Percentiles rank a stretch among this genome's conserved stretches.
These are phyloP conservation scores for Neolamprologus hecqui DNA, from an alignment of 2,113 vertebrate species.

Conservation along the genomic window DNA sequence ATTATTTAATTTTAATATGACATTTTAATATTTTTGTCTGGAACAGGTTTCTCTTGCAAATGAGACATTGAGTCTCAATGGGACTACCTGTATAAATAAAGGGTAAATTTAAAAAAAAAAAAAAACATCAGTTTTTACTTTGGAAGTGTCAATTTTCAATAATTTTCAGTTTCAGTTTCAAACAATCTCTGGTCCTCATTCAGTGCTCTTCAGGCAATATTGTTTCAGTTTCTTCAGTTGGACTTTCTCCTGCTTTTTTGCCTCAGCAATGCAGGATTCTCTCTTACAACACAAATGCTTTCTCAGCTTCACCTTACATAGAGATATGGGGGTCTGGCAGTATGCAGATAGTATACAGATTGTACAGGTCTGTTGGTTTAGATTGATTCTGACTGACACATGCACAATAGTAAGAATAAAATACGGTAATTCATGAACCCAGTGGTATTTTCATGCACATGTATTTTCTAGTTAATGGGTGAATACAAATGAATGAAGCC, in stretches of 20 bases:
- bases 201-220: background rate
- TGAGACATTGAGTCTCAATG: background rate
- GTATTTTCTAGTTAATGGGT: background rate
- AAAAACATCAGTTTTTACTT: accelerated
- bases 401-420: background rate
- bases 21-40: background rate
- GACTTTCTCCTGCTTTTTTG: background rate
- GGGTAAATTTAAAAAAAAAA: accelerated
- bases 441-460: background rate
- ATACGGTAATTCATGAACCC: background rate
- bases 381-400: background rate
- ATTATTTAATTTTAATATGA: background rate
- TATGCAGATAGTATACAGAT: background rate
- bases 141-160: background rate
- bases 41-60: background rate
- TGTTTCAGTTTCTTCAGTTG: background rate
- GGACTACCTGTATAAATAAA: background rate
- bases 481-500: background rate
- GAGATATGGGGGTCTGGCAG: background rate
- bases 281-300: background rate
- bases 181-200: background rate
- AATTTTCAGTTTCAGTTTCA: background rate
- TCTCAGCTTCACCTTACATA: background rate
- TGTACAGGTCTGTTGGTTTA: background rate
- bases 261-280: background rate